phyloP scores from a whole-genome alignment of 2,888 invertebrate genomes.

The Phymatocera aterrima region DNA sequence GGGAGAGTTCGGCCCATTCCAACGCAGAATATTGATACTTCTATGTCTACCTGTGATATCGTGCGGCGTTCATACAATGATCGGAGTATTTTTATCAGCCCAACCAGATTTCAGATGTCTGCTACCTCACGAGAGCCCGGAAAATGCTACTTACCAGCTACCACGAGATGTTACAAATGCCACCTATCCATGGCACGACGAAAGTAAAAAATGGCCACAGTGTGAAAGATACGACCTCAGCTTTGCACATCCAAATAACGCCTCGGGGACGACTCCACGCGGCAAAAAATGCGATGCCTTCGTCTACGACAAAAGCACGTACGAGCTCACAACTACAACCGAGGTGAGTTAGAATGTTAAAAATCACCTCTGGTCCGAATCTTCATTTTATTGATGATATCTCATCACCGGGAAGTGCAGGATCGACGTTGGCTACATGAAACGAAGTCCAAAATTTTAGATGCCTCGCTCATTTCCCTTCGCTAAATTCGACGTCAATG shows the following conservation, averaged over 20 bases:
- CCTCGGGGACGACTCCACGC: conserved; percentile 64
- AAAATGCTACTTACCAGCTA: conserved; percentile 76
- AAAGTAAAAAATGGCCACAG: conserved; percentile 74
- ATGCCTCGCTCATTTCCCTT: no score
- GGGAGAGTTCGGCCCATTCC: conserved; percentile 85
- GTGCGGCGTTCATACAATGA: conserved; percentile 86
- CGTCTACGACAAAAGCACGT: conserved; percentile 79
- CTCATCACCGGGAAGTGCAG: neutral
- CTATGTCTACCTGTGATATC: conserved; percentile 84
- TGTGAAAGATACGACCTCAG: conserved; percentile 77
- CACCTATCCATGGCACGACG: conserved; percentile 77
- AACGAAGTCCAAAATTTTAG: no score
- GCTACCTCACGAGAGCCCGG: conserved; percentile 77
- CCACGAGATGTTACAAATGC: conserved; percentile 73
- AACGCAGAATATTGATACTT: conserved; percentile 82
- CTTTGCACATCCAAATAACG: conserved; percentile 65
- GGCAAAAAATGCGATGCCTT: conserved; percentile 76
- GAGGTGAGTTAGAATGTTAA: conserved; percentile 76
- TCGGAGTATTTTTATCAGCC: conserved; percentile 84
- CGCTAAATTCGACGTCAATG: no score
- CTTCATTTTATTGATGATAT: neutral
- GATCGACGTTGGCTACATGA: no score
- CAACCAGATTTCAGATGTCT: conserved; percentile 80
- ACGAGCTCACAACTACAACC: conserved; percentile 80
- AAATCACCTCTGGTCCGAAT: neutral